phyloP scores from a whole-genome alignment of 1,140 invertebrate species.

The Patella vulgata region DNA sequence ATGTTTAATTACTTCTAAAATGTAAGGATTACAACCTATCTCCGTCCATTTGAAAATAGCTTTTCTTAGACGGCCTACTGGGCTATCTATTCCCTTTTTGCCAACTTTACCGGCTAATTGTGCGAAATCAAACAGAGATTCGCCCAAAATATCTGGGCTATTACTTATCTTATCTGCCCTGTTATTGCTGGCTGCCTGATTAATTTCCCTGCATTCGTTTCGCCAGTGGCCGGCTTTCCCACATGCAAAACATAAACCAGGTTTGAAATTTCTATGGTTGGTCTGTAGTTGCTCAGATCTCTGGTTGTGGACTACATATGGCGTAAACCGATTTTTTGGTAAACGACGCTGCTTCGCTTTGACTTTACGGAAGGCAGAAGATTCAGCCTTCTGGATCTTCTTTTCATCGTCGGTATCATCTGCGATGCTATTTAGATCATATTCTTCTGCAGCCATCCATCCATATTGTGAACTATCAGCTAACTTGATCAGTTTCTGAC shows the following conservation, averaged over 20 bases:
- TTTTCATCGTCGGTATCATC: too few species aligned
- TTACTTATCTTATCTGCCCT: neutral
- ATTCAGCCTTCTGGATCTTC: neutral
- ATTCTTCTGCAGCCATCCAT: neutral
- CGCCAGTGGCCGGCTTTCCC: neutral
- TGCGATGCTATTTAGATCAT: neutral
- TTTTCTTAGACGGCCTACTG: constrained; percentile 9
- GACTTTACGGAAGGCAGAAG: neutral
- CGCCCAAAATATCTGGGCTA: neutral
- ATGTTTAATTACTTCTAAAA: constrained; percentile 17
- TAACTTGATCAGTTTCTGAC: neutral
- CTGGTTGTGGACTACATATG: neutral
- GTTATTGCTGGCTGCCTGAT: neutral
- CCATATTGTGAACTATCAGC: neutral
- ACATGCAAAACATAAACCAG: constrained; percentile 8
- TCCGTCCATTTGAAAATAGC: constrained; percentile 12
- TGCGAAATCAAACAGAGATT: too few species aligned
- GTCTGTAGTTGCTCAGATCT: too few species aligned
- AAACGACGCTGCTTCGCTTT: neutral
- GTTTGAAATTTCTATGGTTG: neutral
- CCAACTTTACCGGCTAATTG: too few species aligned
- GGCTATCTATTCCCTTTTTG: neutral
- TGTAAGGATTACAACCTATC: constrained; percentile 6
- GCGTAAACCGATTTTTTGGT: too few species aligned
- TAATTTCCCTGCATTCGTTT: neutral